Base-by-base conservation (phyloP, 2,888 invertebrate genomes). In the Chalcis sispes region DNA sequence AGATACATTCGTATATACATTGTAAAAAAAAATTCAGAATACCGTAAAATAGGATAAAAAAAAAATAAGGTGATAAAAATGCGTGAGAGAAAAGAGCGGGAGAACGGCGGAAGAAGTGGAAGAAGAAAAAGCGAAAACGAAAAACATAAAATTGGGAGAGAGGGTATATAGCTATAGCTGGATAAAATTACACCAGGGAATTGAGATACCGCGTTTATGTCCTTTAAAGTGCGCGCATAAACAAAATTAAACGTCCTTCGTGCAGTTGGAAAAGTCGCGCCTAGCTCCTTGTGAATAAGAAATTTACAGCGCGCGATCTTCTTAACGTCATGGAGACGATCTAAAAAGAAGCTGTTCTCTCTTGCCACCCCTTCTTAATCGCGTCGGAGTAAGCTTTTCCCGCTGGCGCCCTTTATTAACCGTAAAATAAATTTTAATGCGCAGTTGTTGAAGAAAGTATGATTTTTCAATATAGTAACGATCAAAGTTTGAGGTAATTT, bases 151-250 rank as follows among this genome's bases (percentile, higher is more conserved):
- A 10, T 36, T 36, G 23, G 79, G 77, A 80, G 76, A 79, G 77
- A 74, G 80, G 74, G 70, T 25, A n/a, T n/a, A n/a, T 74, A 8
- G 66, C 20, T 15, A 3, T 2, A 13, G 72, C 67, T 78, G 82
- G 80, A 80, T 81, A 83, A 88, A 88, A 88, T 88, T 88, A 88
- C 85, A 84, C 82, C 81, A 77, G 84, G 85, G 88, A 88, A 88
- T 87, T 86, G 88, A 87, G 88, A 88, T 88, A 88, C 83, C 87
- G 85, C 86, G 88, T 88, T 88, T 88, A 87, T 84, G 87, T 85
- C 85, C 85, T 86, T 83, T 82, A 86, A 85, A 87, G 85, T 87
- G 85, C 84, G 81, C 82, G 85, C 85, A 87, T 88, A 88, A 87
- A 88, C 87, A 87, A 88, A 87, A 87, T 88, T 86, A 86, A 88